Base-by-base conservation (phyloP, 2,797 vertebrate genomes). In the Champsocephalus gunnari region DNA sequence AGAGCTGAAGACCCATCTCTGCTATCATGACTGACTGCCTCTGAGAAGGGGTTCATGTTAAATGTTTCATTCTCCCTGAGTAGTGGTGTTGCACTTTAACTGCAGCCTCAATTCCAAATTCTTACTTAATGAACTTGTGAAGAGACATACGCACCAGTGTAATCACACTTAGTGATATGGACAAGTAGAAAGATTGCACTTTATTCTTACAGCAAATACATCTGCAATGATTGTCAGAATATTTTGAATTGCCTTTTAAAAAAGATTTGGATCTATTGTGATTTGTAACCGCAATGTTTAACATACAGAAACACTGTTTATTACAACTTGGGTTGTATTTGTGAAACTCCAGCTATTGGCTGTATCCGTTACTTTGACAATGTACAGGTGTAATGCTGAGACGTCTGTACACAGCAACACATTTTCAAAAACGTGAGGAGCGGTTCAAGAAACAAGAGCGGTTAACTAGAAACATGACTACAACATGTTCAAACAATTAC, bases 21-120 rank as follows among this genome's bases (percentile, higher is more conserved):
- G 48, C 32, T 24, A 12, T 55, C 64, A 64, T n/a, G 72, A 48
- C 73, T 73, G 60, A 38, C 8, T 38, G 54, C 34, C 55, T 62
- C 7, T 24, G n/a, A 45, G 12, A 54, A 24, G 53, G 51, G 54
- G 13, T 34, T 56, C 16, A 12, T n/a, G 50, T 49, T 71, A 61
- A 49, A 71, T 71, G 49, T 49, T 60, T n/a, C 58, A 12, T 49
- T 75, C 19, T 32, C 17, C 17, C 66, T 51, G 9, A 50, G 21
- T 34, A 59, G 28, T 32, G 28, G 53, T 56, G 4, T 16, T 67
- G 11, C 59, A 59, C 28, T 53, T 32, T 10, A 51, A 63, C n/a
- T 1, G 2, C 12, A 3, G n/a, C 43, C 47, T 49, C 17, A 53
- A 67, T 50, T 3, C 51, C 19, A 28, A 51, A 55, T 53, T 59